Percentiles rank a stretch among this genome's conserved stretches.
Conservation (phyloP, 1,140 invertebrate species). For the Phymastichus coffea region DNA sequence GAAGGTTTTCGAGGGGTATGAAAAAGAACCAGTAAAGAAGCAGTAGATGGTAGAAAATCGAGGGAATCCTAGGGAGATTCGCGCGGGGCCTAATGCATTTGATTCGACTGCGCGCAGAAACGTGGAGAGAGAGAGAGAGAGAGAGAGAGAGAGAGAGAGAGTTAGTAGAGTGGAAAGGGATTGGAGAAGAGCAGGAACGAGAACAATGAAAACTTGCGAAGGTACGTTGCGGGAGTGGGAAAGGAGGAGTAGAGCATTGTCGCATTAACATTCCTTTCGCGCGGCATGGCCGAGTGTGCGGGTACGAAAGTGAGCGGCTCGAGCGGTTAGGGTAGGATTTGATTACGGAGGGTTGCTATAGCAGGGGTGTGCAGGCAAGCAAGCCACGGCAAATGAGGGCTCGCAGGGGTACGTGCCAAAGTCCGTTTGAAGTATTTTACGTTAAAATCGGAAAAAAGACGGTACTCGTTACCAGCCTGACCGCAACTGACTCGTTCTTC, state of each 20-base stretch:
- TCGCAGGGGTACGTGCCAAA: slow-evolving; percentile 11
- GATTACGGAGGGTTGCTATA: slow-evolving; percentile 50
- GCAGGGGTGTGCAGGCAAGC: slow-evolving; percentile 13
- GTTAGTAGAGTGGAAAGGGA: slow-evolving; percentile 10
- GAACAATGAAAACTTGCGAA: too few relatives aligned
- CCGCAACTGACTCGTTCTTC: too few relatives aligned
- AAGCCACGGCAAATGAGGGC: slow-evolving; percentile 11
- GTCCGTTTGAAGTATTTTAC: too few relatives aligned
- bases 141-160: slow-evolving; percentile 13
- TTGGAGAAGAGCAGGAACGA: slow-evolving; percentile 16
- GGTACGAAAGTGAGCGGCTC: too few relatives aligned
- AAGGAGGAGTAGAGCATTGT: slow-evolving; percentile 35
- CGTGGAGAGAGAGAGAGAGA: slow-evolving; percentile 2
- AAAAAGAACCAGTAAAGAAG: too few relatives aligned
- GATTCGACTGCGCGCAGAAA: slow-evolving; percentile 19
- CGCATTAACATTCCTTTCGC: slow-evolving; percentile 58
- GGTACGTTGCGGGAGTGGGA: slow-evolving; percentile 16
- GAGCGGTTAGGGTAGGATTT: slow-evolving; percentile 52
- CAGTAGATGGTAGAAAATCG: too few relatives aligned
- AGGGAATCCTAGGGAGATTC: too few relatives aligned
- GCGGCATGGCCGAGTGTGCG: slow-evolving; percentile 47
- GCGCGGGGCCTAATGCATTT: too few relatives aligned
- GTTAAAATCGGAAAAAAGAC: too few relatives aligned
- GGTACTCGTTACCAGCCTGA: too few relatives aligned
- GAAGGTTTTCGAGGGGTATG: too few relatives aligned